Evolutionary conservation across 92 coral and sea anemone genomes (phyloP).

Genomic region (Phymanthus crucifer): DNA sequence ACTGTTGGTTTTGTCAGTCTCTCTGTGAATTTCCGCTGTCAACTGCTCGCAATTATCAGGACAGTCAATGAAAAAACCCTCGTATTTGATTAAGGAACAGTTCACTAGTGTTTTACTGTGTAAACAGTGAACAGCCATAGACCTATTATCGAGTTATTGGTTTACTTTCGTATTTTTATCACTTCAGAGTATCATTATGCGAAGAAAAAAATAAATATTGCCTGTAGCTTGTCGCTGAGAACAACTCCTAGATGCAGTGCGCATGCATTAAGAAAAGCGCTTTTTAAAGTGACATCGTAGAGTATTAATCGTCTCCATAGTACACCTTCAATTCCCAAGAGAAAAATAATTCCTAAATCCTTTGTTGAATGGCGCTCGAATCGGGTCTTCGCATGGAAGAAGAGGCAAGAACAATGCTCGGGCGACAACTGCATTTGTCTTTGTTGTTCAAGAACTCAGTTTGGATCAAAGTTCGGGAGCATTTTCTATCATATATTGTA

Average conservation of each 20-base stretch:
- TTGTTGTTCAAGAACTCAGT: background rate
- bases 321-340: background rate
- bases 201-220: background rate
- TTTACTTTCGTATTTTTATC: background rate
- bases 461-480: background rate
- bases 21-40: background rate
- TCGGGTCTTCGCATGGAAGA: background rate
- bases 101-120: background rate
- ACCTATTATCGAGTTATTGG: background rate
- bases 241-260: background rate
- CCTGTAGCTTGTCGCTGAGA: background rate
- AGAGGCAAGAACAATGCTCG: background rate
- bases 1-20: background rate
- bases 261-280: background rate
- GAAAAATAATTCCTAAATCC: background rate
- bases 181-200: background rate
- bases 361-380: background rate
- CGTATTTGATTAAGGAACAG: background rate
- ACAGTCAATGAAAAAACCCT: background rate
- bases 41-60: background rate
- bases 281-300: background rate
- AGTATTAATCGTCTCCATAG: background rate
- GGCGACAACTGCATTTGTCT: background rate
- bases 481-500: background rate
- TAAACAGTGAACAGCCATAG: background rate